Evolutionary conservation across 2,113 vertebrate species (phyloP), one percentile per base, ranked within the genome.

Genomic region (Pomatostomus ruficeps): DNA sequence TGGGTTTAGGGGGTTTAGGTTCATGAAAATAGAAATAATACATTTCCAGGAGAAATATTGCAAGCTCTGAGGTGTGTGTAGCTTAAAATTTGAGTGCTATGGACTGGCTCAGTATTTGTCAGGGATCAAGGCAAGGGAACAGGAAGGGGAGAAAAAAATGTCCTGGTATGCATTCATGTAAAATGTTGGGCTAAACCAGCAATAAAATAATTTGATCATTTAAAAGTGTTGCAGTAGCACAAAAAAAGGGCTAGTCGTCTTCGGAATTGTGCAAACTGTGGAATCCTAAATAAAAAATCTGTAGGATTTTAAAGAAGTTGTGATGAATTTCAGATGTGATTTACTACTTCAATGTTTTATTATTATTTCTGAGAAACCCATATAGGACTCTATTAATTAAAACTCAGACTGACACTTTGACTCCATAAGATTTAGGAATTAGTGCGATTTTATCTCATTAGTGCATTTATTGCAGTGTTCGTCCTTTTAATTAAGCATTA

Each of bases 351-450:
- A 36, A 21, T 96, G 83, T 89, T 97, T 97, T 97, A 94, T 94
- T 95, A 74, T 96, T 97, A 89, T 96, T 98, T 97, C 95, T 97
- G 78, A 97, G 93, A 97, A 97, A 95, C 66, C 45, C 67, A 96
- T 96, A 62, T 87, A 95, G 40, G 91, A 96, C 93, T 97, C 89
- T 96, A 95, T 97, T 96, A 98, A 97, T 97, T 97, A 98, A 97
- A 98, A 96, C 85, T 97, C 83, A 96, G 29, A 75, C 58, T 19
- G 86, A 95, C 55, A 92, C 70, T 63, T 95, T 72, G 66, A 57
- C 51, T 97, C 77, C 66, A 31, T 95, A 94, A 94, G 94, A 96
- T 91, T 97, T 95, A 97, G 96, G 86, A 96, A 96, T 97, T 85
- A 93, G 57, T 74, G 52, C 88, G 91, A 96, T 96, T 97, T 96